Evolutionary conservation across 2,113 vertebrate genomes (phyloP).

Genomic region (Heloderma charlesbogerti): DNA sequence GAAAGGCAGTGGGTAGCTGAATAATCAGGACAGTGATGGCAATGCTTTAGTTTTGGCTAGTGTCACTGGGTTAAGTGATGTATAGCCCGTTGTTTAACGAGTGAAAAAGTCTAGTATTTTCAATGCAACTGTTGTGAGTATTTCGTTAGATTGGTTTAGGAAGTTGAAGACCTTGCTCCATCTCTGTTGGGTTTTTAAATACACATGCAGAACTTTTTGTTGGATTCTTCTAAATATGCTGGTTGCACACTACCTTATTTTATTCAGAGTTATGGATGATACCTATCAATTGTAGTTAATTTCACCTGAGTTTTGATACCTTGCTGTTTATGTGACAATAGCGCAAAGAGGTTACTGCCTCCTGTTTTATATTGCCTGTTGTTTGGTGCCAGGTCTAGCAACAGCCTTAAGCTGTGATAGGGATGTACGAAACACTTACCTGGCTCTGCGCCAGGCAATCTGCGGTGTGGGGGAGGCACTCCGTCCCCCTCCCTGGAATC

Average conservation of each 20-base stretch:
- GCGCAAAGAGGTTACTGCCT: slow-evolving; percentile 20
- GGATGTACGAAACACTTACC: too few relatives aligned
- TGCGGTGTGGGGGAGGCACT: too few relatives aligned
- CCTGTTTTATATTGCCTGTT: neutral
- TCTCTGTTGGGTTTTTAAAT: slow-evolving; percentile 9
- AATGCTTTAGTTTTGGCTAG: slow-evolving; percentile 59
- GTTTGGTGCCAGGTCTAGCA: neutral
- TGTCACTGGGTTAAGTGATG: slow-evolving; percentile 64
- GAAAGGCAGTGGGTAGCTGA: slow-evolving; percentile 68
- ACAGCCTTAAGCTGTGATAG: neutral
- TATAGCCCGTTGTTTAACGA: slow-evolving; percentile 72
- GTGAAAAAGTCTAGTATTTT: slow-evolving; percentile 59
- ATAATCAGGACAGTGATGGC: slow-evolving; percentile 50
- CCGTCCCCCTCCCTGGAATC: too few relatives aligned
- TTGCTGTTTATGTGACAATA: slow-evolving; percentile 13
- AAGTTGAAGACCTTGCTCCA: neutral
- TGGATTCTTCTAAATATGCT: slow-evolving; percentile 42
- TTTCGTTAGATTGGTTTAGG: neutral
- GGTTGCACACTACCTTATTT: slow-evolving; percentile 5
- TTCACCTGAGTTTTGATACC: slow-evolving; percentile 55
- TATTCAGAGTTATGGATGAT: slow-evolving; percentile 48
- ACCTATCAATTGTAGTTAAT: slow-evolving; percentile 62
- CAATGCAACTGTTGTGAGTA: slow-evolving; percentile 36
- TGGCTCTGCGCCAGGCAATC: too few relatives aligned
- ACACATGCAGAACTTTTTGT: slow-evolving; percentile 32